A percentile compares a stretch with the other conserved stretches of the same genome.
Evolutionary conservation across 2,113 vertebrate species (phyloP).

Genomic region (Peromyscus californicus): DNA sequence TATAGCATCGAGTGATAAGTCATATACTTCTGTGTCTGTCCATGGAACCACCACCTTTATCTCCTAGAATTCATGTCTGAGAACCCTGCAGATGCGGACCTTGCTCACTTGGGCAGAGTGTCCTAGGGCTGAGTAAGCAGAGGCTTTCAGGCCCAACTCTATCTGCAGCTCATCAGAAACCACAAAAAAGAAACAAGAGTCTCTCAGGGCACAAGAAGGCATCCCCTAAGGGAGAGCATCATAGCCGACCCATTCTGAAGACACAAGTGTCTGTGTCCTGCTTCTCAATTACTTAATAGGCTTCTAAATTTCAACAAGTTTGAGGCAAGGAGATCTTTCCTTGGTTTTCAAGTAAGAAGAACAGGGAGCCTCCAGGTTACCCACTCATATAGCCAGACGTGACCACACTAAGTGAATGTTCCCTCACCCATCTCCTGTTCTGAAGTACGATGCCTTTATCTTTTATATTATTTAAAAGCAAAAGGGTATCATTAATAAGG

Average conservation of each 20-base stretch:
- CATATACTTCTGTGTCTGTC: not conserved
- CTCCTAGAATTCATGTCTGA: not conserved
- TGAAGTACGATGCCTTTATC: not conserved
- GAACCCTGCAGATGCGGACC: not conserved
- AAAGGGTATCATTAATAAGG: not conserved
- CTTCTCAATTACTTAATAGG: not conserved
- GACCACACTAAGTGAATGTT: not conserved
- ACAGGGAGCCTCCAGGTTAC: not conserved
- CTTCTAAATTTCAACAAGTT: not conserved
- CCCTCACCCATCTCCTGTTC: not conserved
- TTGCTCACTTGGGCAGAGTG: not conserved
- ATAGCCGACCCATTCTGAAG: not conserved
- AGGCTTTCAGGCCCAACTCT: not conserved
- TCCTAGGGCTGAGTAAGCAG: not conserved
- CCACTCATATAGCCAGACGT: not conserved
- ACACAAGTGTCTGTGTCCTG: not conserved
- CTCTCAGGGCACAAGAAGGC: not conserved
- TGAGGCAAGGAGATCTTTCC: not conserved
- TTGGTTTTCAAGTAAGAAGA: not conserved
- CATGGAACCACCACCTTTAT: not conserved
- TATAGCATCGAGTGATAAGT: not conserved
- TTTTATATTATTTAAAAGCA: not conserved
- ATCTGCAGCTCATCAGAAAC: not conserved
- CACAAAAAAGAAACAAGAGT: not conserved
- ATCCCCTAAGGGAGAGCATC: not conserved